These are phyloP conservation scores for Coracopsis vasa DNA, from an alignment of 2,113 vertebrate species.

Conservation along the genomic window DNA sequence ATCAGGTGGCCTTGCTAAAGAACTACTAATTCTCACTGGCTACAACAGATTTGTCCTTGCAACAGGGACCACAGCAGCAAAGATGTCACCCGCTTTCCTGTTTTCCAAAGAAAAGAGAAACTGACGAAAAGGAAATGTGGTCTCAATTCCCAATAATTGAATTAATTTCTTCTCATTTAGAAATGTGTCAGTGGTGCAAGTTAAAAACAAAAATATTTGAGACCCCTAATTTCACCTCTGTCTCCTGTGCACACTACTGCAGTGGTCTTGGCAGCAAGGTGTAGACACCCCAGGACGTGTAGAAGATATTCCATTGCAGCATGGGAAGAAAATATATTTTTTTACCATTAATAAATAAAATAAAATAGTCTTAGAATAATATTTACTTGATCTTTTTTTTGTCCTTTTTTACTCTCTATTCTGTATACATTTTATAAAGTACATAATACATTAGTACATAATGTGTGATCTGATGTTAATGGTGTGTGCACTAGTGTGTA, in stretches of 20 bases:
- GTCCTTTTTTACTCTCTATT: neutral
- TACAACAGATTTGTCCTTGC: neutral
- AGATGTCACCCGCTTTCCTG: neutral
- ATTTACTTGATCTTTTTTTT: neutral
- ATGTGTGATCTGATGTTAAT: too few relatives aligned
- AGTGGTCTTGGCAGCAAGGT: fast-evolving
- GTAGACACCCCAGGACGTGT: too few relatives aligned
- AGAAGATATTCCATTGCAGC: neutral
- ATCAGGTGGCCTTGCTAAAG: neutral
- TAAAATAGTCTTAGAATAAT: neutral
- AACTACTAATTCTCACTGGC: neutral
- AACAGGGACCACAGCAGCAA: neutral
- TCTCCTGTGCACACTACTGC: fast-evolving
- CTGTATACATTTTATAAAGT: neutral
- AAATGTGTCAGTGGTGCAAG: neutral
- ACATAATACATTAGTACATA: neutral
- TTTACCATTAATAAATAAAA: neutral
- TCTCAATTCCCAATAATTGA: neutral
- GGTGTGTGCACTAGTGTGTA: too few relatives aligned
- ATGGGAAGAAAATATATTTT: neutral
- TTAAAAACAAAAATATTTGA: neutral
- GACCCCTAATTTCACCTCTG: neutral
- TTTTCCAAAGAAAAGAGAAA: neutral
- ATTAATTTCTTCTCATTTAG: neutral
- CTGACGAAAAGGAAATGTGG: neutral